Evolutionary conservation across 2,888 invertebrate species (phyloP), one percentile per base, ranked within the genome.

Genomic region (Amphipoea oculea): DNA sequence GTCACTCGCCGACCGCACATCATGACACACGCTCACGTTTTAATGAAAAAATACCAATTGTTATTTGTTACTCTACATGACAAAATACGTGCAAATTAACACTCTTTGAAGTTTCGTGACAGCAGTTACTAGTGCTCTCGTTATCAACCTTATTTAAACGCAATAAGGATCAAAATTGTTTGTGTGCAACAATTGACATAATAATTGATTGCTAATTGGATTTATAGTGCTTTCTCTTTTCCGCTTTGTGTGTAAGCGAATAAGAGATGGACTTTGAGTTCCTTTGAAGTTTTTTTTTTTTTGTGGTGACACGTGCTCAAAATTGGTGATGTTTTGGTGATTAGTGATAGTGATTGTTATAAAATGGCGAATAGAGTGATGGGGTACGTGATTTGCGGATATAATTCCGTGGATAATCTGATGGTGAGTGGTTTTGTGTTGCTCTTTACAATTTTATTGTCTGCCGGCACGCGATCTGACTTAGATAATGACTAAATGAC

Each of bases 341-440:
- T 90, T 84, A 85, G 89, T 90, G 88, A 79, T 69, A 78, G 90
- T 90, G 90, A 85, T 81, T 74, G 62, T 72, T 82, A 65, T n/a
- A 82, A 86, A 65, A 97, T 97, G 97, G 96, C 97, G 81, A 97
- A 96, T 89, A 93, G 94, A 86, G 95, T 97, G 91, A 95, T 97
- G 95, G 97, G 97, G 88, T 97, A 97, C 89, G 97, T 97, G 81
- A 97, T 97, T 90, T 97, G 97, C 94, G 97, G 97, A 85, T 97
- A 97, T 90, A 97, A 97, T 89, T 97, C 97, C 77, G 97, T 97
- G 88, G 97, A 97, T 91, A 97, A 97, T 94, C 90, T 97, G 66
- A 90, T 97, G 97, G 97, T 97, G 92, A 97, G 96, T 88, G 71
- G 40, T 60, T 70, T 70, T 75, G 62, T 72, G 40, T 84, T 72